phyloP scores from a whole-genome alignment of 2,797 vertebrate genomes.

The Neostethus bicornis region DNA sequence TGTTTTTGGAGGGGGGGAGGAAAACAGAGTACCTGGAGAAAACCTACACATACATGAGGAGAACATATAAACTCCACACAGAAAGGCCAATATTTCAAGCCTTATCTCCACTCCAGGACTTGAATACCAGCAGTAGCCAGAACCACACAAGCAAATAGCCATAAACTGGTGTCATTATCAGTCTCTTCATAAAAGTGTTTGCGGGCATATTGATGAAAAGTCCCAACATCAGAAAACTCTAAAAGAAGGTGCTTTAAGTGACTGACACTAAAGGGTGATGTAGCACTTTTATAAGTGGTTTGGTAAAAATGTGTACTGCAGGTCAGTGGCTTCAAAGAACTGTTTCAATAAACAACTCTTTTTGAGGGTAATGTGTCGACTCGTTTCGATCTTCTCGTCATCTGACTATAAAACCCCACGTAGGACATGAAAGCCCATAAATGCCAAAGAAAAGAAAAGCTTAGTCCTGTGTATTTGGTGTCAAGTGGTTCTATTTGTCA shows the following conservation, averaged over 20 bases:
- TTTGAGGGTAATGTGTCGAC: constrained; percentile 19
- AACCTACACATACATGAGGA: too few species aligned
- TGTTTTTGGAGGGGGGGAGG: too few species aligned
- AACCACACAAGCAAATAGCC: constrained; percentile 5
- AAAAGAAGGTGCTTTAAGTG: constrained; percentile 10
- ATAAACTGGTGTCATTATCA: constrained; percentile 17
- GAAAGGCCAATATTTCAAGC: constrained; percentile 10
- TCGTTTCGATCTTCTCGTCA: constrained; percentile 29
- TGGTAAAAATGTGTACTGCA: constrained; percentile 25
- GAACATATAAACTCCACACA: too few species aligned
- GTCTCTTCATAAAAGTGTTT: constrained; percentile 24
- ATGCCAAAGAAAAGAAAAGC: constrained; percentile 59
- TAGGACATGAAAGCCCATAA: constrained; percentile 49
- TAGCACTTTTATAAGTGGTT: constrained; percentile 28
- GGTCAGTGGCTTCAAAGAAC: constrained; percentile 25
- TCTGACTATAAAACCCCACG: constrained; percentile 17
- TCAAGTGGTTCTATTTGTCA: constrained; percentile 85
- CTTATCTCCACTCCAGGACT: too few species aligned
- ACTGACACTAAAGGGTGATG: constrained; percentile 25
- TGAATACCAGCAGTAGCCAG: too few species aligned
- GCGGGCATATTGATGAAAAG: constrained; percentile 30
- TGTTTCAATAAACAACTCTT: constrained; percentile 32
- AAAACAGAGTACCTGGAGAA: too few species aligned
- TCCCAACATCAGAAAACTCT: constrained; percentile 34
- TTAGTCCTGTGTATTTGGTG: constrained; percentile 71